These are phyloP conservation scores for Aricia artaxerxes DNA, from an alignment of 2,888 invertebrate genomes.

Conservation along the genomic window DNA sequence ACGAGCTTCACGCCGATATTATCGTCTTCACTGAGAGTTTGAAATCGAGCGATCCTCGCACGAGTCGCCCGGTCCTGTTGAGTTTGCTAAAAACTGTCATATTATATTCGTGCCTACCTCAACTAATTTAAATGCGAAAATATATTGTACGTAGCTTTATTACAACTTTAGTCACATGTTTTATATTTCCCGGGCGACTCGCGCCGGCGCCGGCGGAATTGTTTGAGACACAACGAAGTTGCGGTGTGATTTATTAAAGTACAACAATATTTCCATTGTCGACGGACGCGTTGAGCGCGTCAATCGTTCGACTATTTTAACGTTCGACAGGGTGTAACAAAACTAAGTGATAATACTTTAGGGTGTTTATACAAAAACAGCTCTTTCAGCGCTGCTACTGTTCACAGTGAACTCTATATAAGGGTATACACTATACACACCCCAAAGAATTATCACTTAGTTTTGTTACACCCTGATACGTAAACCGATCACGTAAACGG, in stretches of 20 bases:
- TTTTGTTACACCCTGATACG: not conserved
- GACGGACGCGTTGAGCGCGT: not conserved
- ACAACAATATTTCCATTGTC: conserved; percentile 36
- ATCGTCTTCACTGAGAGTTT: not conserved
- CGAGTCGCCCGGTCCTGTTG: not conserved
- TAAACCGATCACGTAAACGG: not conserved
- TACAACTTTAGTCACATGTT: not conserved
- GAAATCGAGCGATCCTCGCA: not conserved
- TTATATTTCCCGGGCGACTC: not conserved
- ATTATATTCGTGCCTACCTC: conserved; percentile 7
- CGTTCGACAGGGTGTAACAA: not conserved
- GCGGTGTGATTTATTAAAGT: conserved; percentile 39
- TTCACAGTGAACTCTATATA: too few relatives aligned
- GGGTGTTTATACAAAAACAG: not conserved
- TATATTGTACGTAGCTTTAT: conserved; percentile 1
- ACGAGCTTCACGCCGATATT: conserved; percentile 29
- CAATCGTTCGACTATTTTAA: not conserved
- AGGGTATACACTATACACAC: too few relatives aligned
- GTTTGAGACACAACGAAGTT: not conserved
- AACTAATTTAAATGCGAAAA: not conserved
- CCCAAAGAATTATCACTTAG: too few relatives aligned
- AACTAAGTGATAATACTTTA: too few relatives aligned
- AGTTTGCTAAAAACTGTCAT: not conserved
- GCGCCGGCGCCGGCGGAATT: not conserved
- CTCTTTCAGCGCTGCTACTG: too few relatives aligned